Evolutionary conservation across 1,140 invertebrate species (phyloP).

Genomic region (Glomeris maerens): DNA sequence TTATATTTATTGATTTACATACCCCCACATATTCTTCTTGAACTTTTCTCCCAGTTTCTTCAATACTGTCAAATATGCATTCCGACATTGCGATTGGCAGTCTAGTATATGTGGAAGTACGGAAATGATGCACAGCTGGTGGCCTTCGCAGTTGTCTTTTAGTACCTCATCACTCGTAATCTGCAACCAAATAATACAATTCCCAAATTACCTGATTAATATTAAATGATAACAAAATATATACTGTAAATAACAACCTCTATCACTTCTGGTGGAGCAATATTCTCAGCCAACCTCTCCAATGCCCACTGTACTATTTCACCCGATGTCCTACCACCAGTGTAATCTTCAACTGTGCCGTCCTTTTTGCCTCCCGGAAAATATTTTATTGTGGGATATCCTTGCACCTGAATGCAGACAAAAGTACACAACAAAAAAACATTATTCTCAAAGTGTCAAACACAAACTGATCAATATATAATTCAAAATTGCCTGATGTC

Average conservation of each 20-base stretch:
- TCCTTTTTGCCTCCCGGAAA: slow-evolving; percentile 72
- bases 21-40: slow-evolving; percentile 94
- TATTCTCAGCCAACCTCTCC: slow-evolving; percentile 69
- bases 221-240: slow-evolving; percentile 13
- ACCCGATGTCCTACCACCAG: slow-evolving; percentile 73
- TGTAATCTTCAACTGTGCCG: slow-evolving; percentile 53
- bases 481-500: slow-evolving; percentile 30
- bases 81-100: slow-evolving; percentile 87
- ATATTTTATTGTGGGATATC: slow-evolving; percentile 95
- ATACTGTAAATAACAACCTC: slow-evolving; percentile 39
- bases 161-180: slow-evolving; percentile 42
- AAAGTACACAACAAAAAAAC: not conserved
- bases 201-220: not conserved
- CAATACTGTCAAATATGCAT: slow-evolving; percentile 66
- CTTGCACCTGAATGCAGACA: slow-evolving; percentile 45
- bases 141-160: slow-evolving; percentile 60
- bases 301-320: slow-evolving; percentile 87
- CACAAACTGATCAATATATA: slow-evolving; percentile 10
- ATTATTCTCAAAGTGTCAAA: slow-evolving; percentile 28
- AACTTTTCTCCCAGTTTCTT: slow-evolving; percentile 72
- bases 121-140: slow-evolving; percentile 82
- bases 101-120: slow-evolving; percentile 94
- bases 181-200: slow-evolving; percentile 23
- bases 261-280: slow-evolving; percentile 75
- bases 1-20: slow-evolving; percentile 27